A percentile compares a stretch with the other conserved stretches of the same genome.
phyloP scores from a whole-genome alignment of 1,140 invertebrate genomes.

The Drosophila parvula region DNA sequence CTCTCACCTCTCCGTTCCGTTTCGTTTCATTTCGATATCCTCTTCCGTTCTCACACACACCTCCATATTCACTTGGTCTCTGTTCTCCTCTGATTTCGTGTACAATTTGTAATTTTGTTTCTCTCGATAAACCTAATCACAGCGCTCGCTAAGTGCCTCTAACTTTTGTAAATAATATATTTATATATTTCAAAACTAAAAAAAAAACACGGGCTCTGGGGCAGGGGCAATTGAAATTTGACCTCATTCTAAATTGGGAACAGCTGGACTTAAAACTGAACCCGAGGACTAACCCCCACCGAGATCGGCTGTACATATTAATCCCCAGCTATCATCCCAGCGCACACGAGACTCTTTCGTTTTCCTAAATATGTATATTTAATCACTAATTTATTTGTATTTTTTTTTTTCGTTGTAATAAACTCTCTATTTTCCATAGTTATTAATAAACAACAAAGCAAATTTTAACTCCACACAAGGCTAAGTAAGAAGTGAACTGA shows the following conservation, averaged over 20 bases:
- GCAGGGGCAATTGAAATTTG: slow-evolving; percentile 8
- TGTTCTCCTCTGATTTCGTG: slow-evolving; percentile 60
- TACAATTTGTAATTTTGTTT: slow-evolving; percentile 37
- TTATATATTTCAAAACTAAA: slow-evolving; percentile 28
- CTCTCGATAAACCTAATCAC: slow-evolving; percentile 34
- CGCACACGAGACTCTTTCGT: slow-evolving; percentile 51
- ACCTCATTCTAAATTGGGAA: slow-evolving; percentile 1
- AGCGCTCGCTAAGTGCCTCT: slow-evolving; percentile 59
- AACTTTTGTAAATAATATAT: slow-evolving; percentile 60
- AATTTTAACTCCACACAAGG: slow-evolving; percentile 76
- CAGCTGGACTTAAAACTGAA: neutral
- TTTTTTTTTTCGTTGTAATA: slow-evolving; percentile 33
- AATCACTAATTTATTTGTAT: slow-evolving; percentile 43
- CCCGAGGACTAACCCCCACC: slow-evolving; percentile 2
- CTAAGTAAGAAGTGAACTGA: slow-evolving; percentile 62
- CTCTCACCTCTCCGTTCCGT: slow-evolving; percentile 39
- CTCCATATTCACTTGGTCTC: slow-evolving; percentile 23
- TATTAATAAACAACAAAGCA: slow-evolving; percentile 65
- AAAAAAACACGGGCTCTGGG: slow-evolving; percentile 12
- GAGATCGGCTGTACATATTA: slow-evolving; percentile 28
- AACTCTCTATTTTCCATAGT: slow-evolving; percentile 77
- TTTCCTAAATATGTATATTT: slow-evolving; percentile 37
- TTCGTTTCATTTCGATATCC: slow-evolving; percentile 50
- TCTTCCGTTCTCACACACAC: slow-evolving; percentile 39
- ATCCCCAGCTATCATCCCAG: slow-evolving; percentile 33